phyloP scores from a whole-genome alignment of 2,797 vertebrate genomes.

The Morelia viridis region DNA sequence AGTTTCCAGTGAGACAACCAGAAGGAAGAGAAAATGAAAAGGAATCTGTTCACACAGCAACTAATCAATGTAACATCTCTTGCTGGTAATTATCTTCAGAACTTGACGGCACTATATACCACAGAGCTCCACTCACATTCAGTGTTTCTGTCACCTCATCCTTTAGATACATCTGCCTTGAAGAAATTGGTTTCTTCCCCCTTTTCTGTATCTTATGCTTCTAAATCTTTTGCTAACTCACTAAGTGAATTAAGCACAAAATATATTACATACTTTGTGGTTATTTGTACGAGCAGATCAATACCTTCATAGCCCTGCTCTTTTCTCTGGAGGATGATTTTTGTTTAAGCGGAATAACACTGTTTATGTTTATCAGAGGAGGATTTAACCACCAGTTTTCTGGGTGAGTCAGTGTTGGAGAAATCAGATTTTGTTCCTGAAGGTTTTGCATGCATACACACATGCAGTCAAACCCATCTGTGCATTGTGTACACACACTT shows the following conservation, averaged over 20 bases:
- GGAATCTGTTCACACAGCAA: conserved; percentile 8
- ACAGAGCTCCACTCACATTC: conserved; percentile 3
- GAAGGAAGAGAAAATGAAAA: conserved; percentile 21
- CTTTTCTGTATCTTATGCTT: neutral
- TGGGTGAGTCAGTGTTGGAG: neutral
- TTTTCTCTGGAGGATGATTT: neutral
- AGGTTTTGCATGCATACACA: neutral
- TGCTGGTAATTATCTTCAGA: conserved; percentile 30
- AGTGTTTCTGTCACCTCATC: conserved; percentile 6
- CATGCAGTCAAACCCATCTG: neutral
- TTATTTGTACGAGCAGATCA: neutral
- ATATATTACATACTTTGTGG: neutral
- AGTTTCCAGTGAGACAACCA: conserved; percentile 1
- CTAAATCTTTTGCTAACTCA: neutral
- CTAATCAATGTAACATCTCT: conserved; percentile 36
- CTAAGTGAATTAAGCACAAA: neutral
- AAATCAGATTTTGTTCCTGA: neutral
- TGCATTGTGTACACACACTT: neutral
- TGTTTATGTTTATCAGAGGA: neutral
- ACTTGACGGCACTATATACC: neutral
- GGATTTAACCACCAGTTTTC: neutral
- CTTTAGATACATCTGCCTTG: neutral
- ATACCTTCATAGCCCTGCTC: neutral
- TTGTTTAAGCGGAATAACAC: neutral
- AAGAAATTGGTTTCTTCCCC: neutral